These are phyloP conservation scores for Cheilosia scutellata DNA, from an alignment of 2,888 invertebrate genomes.

Conservation along the genomic window DNA sequence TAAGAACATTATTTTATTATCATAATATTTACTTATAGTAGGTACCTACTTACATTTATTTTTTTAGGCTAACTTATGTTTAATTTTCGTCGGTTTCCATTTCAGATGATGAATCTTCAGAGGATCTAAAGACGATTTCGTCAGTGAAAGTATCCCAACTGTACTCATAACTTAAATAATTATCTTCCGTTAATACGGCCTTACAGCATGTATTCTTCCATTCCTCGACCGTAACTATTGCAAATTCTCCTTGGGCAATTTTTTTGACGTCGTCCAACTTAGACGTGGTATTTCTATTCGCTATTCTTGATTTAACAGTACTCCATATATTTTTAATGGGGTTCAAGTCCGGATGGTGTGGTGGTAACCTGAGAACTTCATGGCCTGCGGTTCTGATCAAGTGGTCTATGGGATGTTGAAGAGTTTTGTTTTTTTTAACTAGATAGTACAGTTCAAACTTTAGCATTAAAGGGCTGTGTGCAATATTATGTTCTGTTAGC, in stretches of 20 bases:
- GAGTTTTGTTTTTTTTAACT: neutral
- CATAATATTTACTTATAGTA: no score
- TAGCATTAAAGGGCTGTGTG: neutral
- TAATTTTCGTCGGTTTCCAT: no score
- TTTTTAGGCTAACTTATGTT: no score
- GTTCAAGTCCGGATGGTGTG: neutral
- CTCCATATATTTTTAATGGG: constrained; percentile 18
- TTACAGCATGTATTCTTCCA: neutral
- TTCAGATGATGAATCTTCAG: no score
- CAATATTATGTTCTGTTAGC: neutral
- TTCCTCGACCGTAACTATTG: neutral
- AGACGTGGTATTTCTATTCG: neutral
- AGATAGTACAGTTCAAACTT: constrained; percentile 3
- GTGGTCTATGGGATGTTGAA: neutral
- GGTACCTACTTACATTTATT: no score
- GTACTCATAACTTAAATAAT: neutral
- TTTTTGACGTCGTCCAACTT: constrained; percentile 5
- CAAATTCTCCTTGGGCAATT: neutral
- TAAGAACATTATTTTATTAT: no score
- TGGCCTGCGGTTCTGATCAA: neutral
- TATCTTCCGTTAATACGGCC: neutral
- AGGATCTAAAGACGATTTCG: neutral
- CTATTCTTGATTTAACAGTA: neutral
- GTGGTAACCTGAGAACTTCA: neutral
- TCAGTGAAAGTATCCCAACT: neutral